A percentile compares a stretch with the other conserved stretches of the same genome.
Evolutionary conservation across 1,140 invertebrate species (phyloP).

Genomic region (Coptotermes formosanus): DNA sequence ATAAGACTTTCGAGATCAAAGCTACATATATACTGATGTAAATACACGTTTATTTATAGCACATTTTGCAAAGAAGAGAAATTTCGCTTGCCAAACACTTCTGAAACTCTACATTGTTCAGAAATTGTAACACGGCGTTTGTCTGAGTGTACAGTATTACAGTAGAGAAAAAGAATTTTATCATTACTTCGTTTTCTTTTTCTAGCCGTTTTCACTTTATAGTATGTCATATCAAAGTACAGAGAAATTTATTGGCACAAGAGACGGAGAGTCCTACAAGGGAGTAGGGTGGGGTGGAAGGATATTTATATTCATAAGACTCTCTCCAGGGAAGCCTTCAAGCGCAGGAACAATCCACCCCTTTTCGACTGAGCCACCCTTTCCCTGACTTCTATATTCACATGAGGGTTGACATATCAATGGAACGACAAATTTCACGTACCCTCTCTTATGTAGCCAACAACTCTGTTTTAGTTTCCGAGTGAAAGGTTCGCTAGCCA

Average conservation of each 20-base stretch:
- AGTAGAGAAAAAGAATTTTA: not conserved
- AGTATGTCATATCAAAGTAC: not conserved
- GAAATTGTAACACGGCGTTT: not conserved
- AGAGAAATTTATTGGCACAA: constrained; percentile 13
- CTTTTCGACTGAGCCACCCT: not conserved
- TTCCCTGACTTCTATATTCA: not conserved
- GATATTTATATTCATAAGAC: constrained; percentile 20
- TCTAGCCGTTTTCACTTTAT: constrained; percentile 15
- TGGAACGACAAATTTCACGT: constrained; percentile 11
- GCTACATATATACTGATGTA: too few species aligned
- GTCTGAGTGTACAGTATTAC: not conserved
- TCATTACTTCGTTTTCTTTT: not conserved
- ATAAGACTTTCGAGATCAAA: too few species aligned
- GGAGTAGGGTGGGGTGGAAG: not conserved
- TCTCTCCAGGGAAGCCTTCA: constrained; percentile 13
- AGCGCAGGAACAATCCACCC: constrained; percentile 15
- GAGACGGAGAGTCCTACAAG: not conserved
- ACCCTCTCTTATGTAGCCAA: not conserved
- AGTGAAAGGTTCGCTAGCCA: not conserved
- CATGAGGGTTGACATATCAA: constrained; percentile 3
- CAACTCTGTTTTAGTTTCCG: not conserved
- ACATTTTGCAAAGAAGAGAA: too few species aligned
- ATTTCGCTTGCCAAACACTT: too few species aligned
- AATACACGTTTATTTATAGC: too few species aligned
- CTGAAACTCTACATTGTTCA: not conserved